Percentiles rank a stretch among this genome's conserved stretches.
phyloP scores from a whole-genome alignment of 2,113 vertebrate genomes.

The Paratilapia polleni region DNA sequence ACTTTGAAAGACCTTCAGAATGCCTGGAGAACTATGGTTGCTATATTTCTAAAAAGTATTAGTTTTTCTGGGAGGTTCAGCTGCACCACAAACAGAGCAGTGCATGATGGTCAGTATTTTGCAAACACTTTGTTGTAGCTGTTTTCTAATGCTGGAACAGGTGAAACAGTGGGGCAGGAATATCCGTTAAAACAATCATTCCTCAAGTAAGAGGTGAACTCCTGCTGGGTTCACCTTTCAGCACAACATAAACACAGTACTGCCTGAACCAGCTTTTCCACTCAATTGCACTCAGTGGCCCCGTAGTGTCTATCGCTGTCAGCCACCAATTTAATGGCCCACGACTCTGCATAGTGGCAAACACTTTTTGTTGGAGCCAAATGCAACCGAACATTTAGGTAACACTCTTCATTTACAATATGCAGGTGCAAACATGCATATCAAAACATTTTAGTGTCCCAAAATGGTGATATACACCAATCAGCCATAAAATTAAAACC shows the following conservation, averaged over 20 bases:
- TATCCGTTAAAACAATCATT: conserved; percentile 10
- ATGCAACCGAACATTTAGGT: neutral
- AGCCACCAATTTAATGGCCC: conserved; percentile 26
- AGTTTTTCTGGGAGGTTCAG: neutral
- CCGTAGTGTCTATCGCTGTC: conserved; percentile 31
- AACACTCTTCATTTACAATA: neutral
- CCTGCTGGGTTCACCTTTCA: conserved; percentile 52
- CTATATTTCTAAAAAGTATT: neutral
- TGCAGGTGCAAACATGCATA: neutral
- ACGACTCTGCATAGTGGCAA: conserved; percentile 23
- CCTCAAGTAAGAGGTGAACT: conserved; percentile 30
- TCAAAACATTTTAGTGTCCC: neutral
- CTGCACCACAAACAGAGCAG: conserved; percentile 37
- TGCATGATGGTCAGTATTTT: conserved; percentile 35
- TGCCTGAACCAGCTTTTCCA: conserved; percentile 51
- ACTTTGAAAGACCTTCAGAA: neutral
- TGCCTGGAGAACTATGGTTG: neutral
- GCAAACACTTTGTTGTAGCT: conserved; percentile 33
- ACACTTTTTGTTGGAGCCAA: neutral
- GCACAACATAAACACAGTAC: conserved; percentile 21
- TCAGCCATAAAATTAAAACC: neutral
- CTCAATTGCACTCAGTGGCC: conserved; percentile 41
- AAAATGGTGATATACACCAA: neutral
- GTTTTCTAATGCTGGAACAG: conserved; percentile 37
- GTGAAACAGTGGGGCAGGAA: conserved; percentile 30